Evolutionary conservation across 2,888 invertebrate genomes (phyloP).

Genomic region (Creontiades dilutus): DNA sequence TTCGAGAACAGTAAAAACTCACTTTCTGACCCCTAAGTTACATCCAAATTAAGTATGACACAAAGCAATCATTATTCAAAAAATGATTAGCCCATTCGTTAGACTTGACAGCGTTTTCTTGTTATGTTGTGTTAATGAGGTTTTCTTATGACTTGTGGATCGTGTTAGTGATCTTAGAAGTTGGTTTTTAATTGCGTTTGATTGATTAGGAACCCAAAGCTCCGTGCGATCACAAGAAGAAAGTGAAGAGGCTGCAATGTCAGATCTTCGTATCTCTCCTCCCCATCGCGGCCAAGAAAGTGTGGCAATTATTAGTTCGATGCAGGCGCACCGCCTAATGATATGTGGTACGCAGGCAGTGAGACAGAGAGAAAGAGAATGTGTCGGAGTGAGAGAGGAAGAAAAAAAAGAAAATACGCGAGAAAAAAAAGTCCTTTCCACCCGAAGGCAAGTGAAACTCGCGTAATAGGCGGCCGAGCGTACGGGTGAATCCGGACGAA

Average conservation of each 20-base stretch:
- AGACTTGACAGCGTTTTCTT: too few species aligned
- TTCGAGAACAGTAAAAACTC: too few species aligned
- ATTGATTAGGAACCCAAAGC: not conserved
- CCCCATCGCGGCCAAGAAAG: constrained; percentile 30
- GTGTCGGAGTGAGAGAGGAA: too few species aligned
- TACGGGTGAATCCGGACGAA: constrained; percentile 52
- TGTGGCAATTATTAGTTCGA: constrained; percentile 33
- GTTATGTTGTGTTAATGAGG: too few species aligned
- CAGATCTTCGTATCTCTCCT: not conserved
- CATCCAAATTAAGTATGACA: too few species aligned
- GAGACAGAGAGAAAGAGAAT: not conserved
- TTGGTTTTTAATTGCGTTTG: not conserved
- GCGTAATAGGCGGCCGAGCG: constrained; percentile 38
- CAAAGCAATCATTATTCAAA: too few species aligned
- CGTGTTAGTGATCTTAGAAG: too few species aligned
- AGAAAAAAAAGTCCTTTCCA: constrained; percentile 25
- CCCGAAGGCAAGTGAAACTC: constrained; percentile 45
- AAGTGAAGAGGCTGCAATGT: not conserved
- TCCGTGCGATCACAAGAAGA: not conserved
- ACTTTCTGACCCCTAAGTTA: too few species aligned
- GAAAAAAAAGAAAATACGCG: not conserved
- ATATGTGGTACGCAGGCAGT: constrained; percentile 21
- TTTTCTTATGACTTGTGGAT: too few species aligned
- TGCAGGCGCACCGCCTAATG: constrained; percentile 40
- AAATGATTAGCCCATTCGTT: too few species aligned